A percentile compares a stretch with the other conserved stretches of the same genome.
phyloP scores from a whole-genome alignment of 2,797 vertebrate species.

The Lycodopsis pacificus region DNA sequence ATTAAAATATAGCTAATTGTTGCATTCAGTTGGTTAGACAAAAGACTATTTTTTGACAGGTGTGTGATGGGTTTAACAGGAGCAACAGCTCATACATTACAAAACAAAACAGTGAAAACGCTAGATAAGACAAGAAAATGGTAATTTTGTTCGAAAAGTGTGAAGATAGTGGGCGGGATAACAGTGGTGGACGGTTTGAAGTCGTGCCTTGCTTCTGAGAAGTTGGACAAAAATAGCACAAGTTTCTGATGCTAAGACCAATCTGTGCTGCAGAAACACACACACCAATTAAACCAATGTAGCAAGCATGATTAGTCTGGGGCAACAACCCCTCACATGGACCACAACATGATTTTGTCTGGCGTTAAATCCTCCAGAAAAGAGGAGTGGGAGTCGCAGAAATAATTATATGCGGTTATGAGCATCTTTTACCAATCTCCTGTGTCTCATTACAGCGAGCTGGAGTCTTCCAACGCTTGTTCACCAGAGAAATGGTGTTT shows the following conservation, averaged over 20 bases:
- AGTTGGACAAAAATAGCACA: conserved; percentile 41
- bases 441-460: conserved; percentile 74
- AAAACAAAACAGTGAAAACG: conserved; percentile 28
- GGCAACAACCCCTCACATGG: conserved; percentile 77
- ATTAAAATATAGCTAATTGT: conserved; percentile 46
- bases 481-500: conserved; percentile 54
- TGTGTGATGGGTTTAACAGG: conserved; percentile 30
- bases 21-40: conserved; percentile 28
- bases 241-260: conserved; percentile 58
- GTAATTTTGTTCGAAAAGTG: conserved; percentile 7
- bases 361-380: conserved; percentile 78
- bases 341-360: conserved; percentile 73
- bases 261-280: conserved; percentile 69
- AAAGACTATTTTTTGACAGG: conserved; percentile 36
- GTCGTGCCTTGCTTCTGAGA: background rate
- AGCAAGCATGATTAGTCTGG: conserved; percentile 76
- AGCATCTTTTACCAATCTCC: conserved; percentile 79
- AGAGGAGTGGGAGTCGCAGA: conserved; percentile 70
- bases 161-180: conserved; percentile 10
- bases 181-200: background rate
- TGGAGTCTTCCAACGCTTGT: conserved; percentile 50
- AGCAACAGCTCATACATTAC: conserved; percentile 21
- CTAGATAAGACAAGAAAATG: conserved; percentile 15
- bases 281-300: conserved; percentile 75
- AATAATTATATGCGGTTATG: conserved; percentile 78